Evolutionary conservation across 2,113 vertebrate species (phyloP), one percentile per base, ranked within the genome.

Genomic region (Festucalex cinctus): DNA sequence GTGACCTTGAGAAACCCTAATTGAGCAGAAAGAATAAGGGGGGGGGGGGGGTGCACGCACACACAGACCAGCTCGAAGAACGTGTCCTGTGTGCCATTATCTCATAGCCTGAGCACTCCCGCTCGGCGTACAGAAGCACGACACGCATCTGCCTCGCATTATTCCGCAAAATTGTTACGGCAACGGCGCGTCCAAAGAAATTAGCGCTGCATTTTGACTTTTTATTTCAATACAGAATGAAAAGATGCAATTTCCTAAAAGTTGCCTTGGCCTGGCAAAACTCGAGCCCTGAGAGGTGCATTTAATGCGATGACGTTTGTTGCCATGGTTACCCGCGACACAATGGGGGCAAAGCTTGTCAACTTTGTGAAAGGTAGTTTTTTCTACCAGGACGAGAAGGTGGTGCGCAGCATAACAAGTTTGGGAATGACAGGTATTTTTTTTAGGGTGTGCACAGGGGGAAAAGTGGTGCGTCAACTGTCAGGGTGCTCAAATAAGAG

Each of bases 61-160:
- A 71, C 39, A 28, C 28, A 64, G 24, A 61, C 3, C 37, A 43
- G 70, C 84, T 88, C 73, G 62, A 67, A 75, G 1, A 54, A 72
- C 71, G 78, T 86, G 85, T 82, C 83, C 76, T 82, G 81, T 79
- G 71, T 78, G 78, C 75, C 86, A 91, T 92, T 90, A 89, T 91
- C 88, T 92, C 90, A 89, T 84, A 71, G 79, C 85, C 86, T 78
- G 87, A 91, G 89, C 84, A 91, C 84, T 91, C 88, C 80, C 78
- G 81, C 81, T 83, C 65, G 63, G 0, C 66, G 63, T 88, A 90
- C 87, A 90, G 87, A 86, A 90, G 88, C 88, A 75, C 88, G 87
- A 81, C 71, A 77, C 71, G 77, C 91, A 91, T 91, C 90, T 92
- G 91, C 85, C 87, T 84, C 82, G 35, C 83, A 90, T 92, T 92